Evolutionary conservation across 2,113 vertebrate species (phyloP), one percentile per base, ranked within the genome.

Genomic region (Cariama cristata): DNA sequence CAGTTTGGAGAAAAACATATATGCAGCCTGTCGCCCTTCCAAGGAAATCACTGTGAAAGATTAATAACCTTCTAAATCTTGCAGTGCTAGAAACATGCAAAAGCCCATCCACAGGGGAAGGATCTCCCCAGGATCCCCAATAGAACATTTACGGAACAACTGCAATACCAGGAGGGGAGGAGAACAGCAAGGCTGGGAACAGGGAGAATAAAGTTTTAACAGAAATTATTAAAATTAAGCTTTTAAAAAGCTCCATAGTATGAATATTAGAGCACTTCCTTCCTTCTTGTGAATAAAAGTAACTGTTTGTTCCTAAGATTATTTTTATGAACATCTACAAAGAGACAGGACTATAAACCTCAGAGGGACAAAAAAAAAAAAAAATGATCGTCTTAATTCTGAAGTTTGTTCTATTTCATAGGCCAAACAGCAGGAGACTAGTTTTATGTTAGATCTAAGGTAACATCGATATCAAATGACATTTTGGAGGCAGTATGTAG

Each of bases 141-240:
- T 3, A 21, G 68, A 87, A 93, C 88, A 59, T 47, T 60, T 38
- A 33, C 58, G 84, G 55, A 77, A 63, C 22, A 53, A 45, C 50
- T 50, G 82, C n/a, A 88, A 10, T 22, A 53, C 11, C 76, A 86
- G 50, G 30, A 91, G 55, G 32, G 33, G 66, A 86, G 49, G 56
- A 93, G 55, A 95, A 84, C 47, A 91, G 56, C 60, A 67, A 73
- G 55, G 60, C 59, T 91, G 96, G 84, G 76, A 93, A 93, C 14
- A 68, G 42, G 28, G 16, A 92, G n/a, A 83, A 80, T 63, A 66
- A 84, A 67, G 18, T 55, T 89, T 71, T 59, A 89, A 93, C 26
- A 74, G 68, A 64, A 94, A 73, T 80, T 66, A 92, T 55, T 83
- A 91, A 86, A 92, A 95, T 74, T 21, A 71, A 79, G 64, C 60